Base-by-base conservation (phyloP, 2,888 invertebrate species). In the Pseudococcus longispinus region DNA sequence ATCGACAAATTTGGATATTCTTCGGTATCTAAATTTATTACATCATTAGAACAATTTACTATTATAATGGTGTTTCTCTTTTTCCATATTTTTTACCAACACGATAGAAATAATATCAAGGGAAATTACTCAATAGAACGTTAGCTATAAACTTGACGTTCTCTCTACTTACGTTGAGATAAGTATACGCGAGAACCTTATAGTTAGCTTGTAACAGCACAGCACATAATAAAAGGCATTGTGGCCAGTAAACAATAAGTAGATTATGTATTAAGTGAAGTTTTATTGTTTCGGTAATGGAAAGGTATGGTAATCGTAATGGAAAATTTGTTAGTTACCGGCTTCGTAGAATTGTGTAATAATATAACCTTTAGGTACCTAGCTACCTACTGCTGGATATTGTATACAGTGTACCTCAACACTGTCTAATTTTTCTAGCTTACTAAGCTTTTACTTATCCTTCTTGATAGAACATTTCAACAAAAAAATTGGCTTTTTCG, bases 201-300 rank as follows among this genome's bases (percentile, higher is more conserved):
- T 29, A 29, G 29, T 70, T 29, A 29, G 29, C 20, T 80, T 80
- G 77, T 80, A 80, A 42, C 77, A 80, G 20, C 23, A 23, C n/a
- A 80, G 32, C 32, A 11, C 42, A 80, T 42, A 80, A 80, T 80
- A 80, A 80, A 70, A 80, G 77, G 77, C 20, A 80, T 80, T 80
- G 77, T 80, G 32, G 77, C 42, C 77, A 80, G 77, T 80, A 80
- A 80, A 80, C 77, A 80, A 80, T 80, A 80, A 80, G 77, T 80
- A 80, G 77, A 80, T 80, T 80, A 80, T 80, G 42, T 80, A 80
- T n/a, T 80, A 80, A 80, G 77, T 80, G 77, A 80, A 37, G 42
- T 80, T 80, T 80, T 80, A 80, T 80, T 80, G 77, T 80, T 42
- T 80, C 77, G 42, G 77, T 80, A 80, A 80, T 80, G 77, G 77